A percentile compares a stretch with the other conserved stretches of the same genome.
These are phyloP conservation scores for Papilio dardanus DNA, from an alignment of 1,140 invertebrate genomes.

Conservation along the genomic window DNA sequence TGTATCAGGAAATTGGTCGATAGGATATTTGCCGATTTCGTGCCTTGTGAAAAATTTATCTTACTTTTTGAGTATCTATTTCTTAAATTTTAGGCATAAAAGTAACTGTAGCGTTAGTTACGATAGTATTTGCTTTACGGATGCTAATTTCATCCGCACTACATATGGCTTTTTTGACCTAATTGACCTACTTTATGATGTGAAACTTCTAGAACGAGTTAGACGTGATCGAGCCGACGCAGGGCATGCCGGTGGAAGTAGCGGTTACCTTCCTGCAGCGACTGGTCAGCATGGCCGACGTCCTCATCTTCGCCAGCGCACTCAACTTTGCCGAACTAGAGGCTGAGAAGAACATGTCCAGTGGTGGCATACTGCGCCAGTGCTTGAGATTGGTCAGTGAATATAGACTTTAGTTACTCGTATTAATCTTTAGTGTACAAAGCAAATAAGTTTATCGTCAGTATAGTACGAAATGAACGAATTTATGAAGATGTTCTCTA, in stretches of 20 bases:
- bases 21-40: no score
- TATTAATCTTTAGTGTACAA: background rate
- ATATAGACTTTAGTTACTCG: no score
- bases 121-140: no score
- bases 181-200: no score
- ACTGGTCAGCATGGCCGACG: constrained; percentile 98
- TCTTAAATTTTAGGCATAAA: no score
- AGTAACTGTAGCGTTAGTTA: no score
- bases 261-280: constrained; percentile 98
- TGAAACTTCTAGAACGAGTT: constrained; percentile 93
- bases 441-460: background rate
- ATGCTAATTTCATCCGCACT: no score
- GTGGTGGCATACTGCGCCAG: constrained; percentile 98
- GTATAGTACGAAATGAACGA: background rate
- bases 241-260: constrained; percentile 99
- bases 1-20: no score
- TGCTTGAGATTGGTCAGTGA: constrained; percentile 93
- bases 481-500: background rate
- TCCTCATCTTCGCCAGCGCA: constrained; percentile 98
- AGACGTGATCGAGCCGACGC: constrained; percentile 98
- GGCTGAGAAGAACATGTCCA: constrained; percentile 99
- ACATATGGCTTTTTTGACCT: no score
- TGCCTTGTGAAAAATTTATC: no score
- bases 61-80: no score
- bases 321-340: constrained; percentile 99